Percentiles rank a stretch among this genome's conserved stretches.
Conservation (phyloP, 1,140 invertebrate species). For the Diploscapter pachys region DNA sequence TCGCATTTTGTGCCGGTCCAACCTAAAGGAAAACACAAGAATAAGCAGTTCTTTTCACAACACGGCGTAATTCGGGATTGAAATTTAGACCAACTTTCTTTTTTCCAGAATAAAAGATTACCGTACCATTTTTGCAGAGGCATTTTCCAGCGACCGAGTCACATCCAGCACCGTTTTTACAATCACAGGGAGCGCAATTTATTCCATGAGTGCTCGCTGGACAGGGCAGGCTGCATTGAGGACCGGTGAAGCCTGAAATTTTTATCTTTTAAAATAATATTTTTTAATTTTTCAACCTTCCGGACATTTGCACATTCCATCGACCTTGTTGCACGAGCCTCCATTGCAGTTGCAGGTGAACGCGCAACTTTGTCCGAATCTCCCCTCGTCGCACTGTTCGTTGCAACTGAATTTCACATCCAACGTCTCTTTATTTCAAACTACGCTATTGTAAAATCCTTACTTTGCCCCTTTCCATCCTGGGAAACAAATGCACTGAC, state of each 20-base stretch:
- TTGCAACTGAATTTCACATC: slow-evolving; percentile 61
- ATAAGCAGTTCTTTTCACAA: too few species aligned
- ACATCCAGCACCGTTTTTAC: slow-evolving; percentile 83
- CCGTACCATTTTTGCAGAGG: slow-evolving; percentile 64
- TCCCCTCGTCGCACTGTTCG: slow-evolving; percentile 65
- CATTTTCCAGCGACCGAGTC: slow-evolving; percentile 76
- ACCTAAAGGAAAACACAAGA: slow-evolving; percentile 16
- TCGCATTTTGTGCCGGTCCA: slow-evolving; percentile 58
- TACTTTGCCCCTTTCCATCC: slow-evolving; percentile 40
- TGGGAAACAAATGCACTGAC: slow-evolving; percentile 80
- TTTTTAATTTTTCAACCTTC: slow-evolving; percentile 38
- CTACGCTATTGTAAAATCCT: too few species aligned
- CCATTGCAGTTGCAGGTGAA: slow-evolving; percentile 61
- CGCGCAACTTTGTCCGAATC: slow-evolving; percentile 60
- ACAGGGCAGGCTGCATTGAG: slow-evolving; percentile 55
- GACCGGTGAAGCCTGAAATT: slow-evolving; percentile 54
- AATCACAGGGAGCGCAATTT: slow-evolving; percentile 76
- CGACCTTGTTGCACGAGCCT: slow-evolving; percentile 61
- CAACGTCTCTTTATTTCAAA: too few species aligned
- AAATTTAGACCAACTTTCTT: too few species aligned
- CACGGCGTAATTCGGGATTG: too few species aligned
- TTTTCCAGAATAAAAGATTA: too few species aligned
- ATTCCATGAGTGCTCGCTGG: slow-evolving; percentile 32
- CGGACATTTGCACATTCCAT: slow-evolving; percentile 62
- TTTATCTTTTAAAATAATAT: too few species aligned